Evolutionary conservation across 2,113 vertebrate species (phyloP), one percentile per base, ranked within the genome.

Genomic region (Oostethus manadensis): DNA sequence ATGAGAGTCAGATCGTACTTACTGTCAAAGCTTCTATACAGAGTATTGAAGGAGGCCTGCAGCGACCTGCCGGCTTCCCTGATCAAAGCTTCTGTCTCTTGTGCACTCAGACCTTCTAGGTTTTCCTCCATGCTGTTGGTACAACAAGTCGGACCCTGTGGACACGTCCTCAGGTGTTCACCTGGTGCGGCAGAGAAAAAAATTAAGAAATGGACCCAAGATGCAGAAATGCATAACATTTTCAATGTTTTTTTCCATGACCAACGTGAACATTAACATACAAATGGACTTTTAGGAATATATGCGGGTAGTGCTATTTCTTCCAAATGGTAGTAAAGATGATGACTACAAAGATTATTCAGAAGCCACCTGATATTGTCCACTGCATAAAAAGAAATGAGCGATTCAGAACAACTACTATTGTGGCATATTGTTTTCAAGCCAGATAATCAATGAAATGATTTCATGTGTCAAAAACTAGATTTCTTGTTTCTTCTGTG

Each of bases 81-180:
- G 76, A 96, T 86, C 58, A 93, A 91, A 0, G 76, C 83, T 81
- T 98, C 95, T 23, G 95, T 93, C 86, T 99, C 96, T 0, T 72
- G 65, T 0, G 82, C 73, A 70, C 94, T 94, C 62, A 93, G 89
- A 67, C 88, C 86, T 44, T 92, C 90, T 53, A 98, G 89, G 67
- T 88, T 95, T 79, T 96, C 94, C 84, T 98, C 96, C 93, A 99
- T 98, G 62, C 87, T 77, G 0, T 91, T 94, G 66, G 94, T 98
- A 66, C 96, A 98, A 88, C 96, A 99, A 66, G 96, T 98, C 35
- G 91, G 93, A 45, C 93, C 93, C 76, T 96, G 94, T 11, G 94
- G 93, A 83, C 96, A 99, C 81, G 93, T 92, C 49, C 92, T 87
- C 79, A 99, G 89, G 80, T 99, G 94, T 81, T 98, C 95, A 58